Base-by-base conservation (phyloP, 2,113 vertebrate genomes). In the Cichladusa arquata region DNA sequence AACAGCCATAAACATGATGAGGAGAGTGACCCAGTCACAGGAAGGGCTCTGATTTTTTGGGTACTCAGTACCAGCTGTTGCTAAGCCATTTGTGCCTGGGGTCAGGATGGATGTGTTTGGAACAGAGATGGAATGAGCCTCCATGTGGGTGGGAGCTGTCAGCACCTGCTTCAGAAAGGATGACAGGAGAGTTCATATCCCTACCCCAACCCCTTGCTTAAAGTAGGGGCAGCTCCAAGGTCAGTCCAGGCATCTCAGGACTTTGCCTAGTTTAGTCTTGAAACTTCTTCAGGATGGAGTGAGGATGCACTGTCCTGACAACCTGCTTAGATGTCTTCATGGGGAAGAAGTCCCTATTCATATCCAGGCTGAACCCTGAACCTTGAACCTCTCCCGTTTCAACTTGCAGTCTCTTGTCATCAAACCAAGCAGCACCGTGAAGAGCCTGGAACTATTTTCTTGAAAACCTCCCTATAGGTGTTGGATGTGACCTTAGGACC, bases 1-100 rank as follows among this genome's bases (percentile, higher is more conserved):
- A 57, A 51, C 34, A 62, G 31, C 34, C 0, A 0, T 33, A 73
- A 78, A 71, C 11, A 42, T 0, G 0, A 8, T 67, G 44, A 53
- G 42, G 60, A 84, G 24, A 58, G n/a, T 58, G n/a, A 70, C 24
- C 44, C 9, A 56, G 44, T 34, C 44, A 76, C 53, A 60, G 11
- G 53, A 93, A 90, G 23, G 42, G 34, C 25, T 93, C 50, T 70
- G 67, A 90, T 29, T 34, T 87, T 93, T 76, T 47, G 58, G 42
- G 62, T 54, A 42, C 38, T 70, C 5, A 61, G 33, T n/a, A 71
- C 42, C 79, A 88, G 62, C 47, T 86, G 79, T 66, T 81, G 51
- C 20, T 8, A 7, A 89, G 44, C 24, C 77, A 56, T 87, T 87
- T 69, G 81, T 67, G 36, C 36, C 56, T 2, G 3, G 22, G 38